phyloP scores from a whole-genome alignment of 2,113 vertebrate species.

The Onychostruthus taczanowskii region DNA sequence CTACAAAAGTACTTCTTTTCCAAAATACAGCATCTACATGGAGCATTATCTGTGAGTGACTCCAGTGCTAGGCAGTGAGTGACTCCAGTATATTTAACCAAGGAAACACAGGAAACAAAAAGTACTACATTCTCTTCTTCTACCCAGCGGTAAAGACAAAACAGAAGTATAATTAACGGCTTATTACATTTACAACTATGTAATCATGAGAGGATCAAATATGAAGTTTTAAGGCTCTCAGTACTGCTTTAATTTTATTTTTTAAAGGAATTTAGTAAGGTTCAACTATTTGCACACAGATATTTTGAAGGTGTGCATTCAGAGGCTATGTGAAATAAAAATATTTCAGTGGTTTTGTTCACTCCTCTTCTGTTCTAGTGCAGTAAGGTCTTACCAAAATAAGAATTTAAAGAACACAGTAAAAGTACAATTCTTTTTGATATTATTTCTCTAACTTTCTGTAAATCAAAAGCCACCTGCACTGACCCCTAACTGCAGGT shows the following conservation, averaged over 20 bases:
- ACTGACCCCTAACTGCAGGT: background rate
- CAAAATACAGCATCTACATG: background rate
- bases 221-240: background rate
- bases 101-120: conserved; percentile 12
- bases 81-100: background rate
- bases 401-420: background rate
- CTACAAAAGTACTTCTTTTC: background rate
- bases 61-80: background rate
- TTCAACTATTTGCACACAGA: background rate
- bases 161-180: background rate
- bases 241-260: background rate
- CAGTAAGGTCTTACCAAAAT: background rate
- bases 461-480: background rate
- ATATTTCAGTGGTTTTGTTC: background rate
- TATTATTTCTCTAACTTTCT: background rate
- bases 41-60: background rate
- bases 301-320: background rate
- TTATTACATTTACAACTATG: background rate
- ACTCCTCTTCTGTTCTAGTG: background rate
- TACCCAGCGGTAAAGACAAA: background rate
- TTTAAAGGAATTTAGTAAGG: background rate
- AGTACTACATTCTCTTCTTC: background rate
- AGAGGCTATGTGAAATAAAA: background rate
- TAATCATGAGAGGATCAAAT: background rate
- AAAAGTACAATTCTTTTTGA: background rate